Evolutionary conservation across 2,888 invertebrate species (phyloP).

Genomic region (Electrophaes corylata): DNA sequence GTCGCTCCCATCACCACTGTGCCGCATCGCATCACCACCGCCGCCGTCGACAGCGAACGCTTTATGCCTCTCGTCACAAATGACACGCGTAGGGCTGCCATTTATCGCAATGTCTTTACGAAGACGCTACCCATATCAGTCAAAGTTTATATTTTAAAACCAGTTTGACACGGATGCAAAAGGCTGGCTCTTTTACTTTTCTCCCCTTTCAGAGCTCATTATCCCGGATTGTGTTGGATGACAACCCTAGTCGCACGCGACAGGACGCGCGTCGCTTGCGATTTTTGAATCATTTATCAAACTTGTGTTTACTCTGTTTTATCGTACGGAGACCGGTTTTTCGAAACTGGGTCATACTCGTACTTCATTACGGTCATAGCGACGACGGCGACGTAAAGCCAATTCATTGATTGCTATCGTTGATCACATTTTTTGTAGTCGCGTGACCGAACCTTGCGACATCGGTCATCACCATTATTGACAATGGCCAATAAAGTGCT

Average conservation of each 20-base stretch:
- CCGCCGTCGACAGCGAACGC: conserved; percentile 38
- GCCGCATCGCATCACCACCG: conserved; percentile 32
- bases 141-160: conserved; percentile 16
- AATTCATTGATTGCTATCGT: conserved; percentile 50
- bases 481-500: conserved; percentile 49
- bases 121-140: conserved; percentile 8
- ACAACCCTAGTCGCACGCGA: conserved; percentile 33
- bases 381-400: conserved; percentile 37
- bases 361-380: conserved; percentile 50
- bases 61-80: conserved; percentile 34
- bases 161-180: conserved; percentile 21
- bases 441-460: conserved; percentile 45
- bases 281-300: conserved; percentile 64
- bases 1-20: conserved; percentile 34
- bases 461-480: conserved; percentile 47
- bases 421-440: conserved; percentile 38
- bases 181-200: conserved; percentile 15
- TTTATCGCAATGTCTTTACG: conserved; percentile 14
- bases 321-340: conserved; percentile 51
- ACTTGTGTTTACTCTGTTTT: conserved; percentile 52
- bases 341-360: conserved; percentile 51
- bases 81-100: conserved; percentile 25
- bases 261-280: conserved; percentile 45
- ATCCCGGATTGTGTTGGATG: conserved; percentile 26
- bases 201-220: conserved; percentile 24